phyloP scores from a whole-genome alignment of 2,113 vertebrate species.

The Eclectus roratus region DNA sequence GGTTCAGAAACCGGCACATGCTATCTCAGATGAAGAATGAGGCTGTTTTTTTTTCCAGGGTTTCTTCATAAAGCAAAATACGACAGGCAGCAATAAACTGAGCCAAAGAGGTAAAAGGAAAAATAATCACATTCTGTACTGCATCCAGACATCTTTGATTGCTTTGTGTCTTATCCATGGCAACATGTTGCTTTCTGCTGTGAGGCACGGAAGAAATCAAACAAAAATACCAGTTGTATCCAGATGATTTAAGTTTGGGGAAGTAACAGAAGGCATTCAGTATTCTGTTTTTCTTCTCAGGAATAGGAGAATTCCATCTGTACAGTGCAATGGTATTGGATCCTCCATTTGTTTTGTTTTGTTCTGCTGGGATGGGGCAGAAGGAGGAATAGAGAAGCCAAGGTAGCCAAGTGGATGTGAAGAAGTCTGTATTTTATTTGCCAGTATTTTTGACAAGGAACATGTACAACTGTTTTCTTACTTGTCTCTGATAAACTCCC shows the following conservation, averaged over 20 bases:
- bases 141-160: slow-evolving; percentile 25
- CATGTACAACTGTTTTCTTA: background rate
- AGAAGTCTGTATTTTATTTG: background rate
- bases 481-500: background rate
- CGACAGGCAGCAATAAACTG: background rate
- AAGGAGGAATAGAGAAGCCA: background rate
- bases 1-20: background rate
- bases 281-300: background rate
- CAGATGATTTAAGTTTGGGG: background rate
- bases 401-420: background rate
- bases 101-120: background rate
- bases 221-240: background rate
- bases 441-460: background rate
- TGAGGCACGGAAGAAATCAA: slow-evolving; percentile 9
- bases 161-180: slow-evolving; percentile 5
- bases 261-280: background rate
- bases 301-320: background rate
- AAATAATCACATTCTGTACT: background rate
- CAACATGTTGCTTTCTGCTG: slow-evolving; percentile 1
- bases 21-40: background rate
- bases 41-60: background rate
- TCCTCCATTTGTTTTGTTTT: background rate
- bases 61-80: background rate
- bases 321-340: background rate
- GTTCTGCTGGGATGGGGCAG: background rate